These are phyloP conservation scores for Varanus komodoensis DNA, from an alignment of 2,113 vertebrate species.

Conservation along the genomic window DNA sequence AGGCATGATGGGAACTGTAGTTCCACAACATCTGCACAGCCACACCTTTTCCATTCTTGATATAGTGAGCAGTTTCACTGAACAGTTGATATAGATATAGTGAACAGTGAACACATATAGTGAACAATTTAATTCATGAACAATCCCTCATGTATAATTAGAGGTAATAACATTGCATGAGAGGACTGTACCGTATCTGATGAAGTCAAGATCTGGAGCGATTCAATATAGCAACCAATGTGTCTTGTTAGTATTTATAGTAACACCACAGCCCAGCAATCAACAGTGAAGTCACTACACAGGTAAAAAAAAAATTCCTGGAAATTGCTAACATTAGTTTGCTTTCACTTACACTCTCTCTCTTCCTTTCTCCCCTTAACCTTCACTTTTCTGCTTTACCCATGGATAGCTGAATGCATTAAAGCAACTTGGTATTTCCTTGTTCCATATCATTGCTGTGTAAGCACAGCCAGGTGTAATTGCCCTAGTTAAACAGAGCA, in stretches of 20 bases:
- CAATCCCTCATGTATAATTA: neutral
- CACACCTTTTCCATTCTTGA: neutral
- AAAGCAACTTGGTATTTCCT: neutral
- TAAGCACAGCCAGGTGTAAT: conserved; percentile 29
- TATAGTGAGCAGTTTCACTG: neutral
- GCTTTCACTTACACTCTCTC: fast-evolving
- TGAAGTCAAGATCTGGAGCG: neutral
- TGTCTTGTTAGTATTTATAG: neutral
- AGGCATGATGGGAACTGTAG: too few relatives aligned
- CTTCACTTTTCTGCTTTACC: conserved; percentile 43
- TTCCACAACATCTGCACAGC: neutral
- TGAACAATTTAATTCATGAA: neutral
- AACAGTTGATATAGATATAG: too few relatives aligned
- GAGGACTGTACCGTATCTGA: neutral
- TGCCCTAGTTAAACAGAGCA: conserved; percentile 37
- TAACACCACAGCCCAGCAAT: neutral
- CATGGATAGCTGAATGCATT: neutral
- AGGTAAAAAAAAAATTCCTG: fast-evolving
- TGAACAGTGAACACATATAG: neutral
- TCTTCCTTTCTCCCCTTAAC: conserved; percentile 18
- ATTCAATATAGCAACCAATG: neutral
- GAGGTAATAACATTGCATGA: neutral
- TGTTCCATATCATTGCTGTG: conserved; percentile 25
- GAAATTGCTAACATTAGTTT: neutral
- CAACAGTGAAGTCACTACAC: fast-evolving